A percentile compares a stretch with the other conserved stretches of the same genome.
phyloP scores from a whole-genome alignment of 2,888 invertebrate species.

The Hesperia comma region DNA sequence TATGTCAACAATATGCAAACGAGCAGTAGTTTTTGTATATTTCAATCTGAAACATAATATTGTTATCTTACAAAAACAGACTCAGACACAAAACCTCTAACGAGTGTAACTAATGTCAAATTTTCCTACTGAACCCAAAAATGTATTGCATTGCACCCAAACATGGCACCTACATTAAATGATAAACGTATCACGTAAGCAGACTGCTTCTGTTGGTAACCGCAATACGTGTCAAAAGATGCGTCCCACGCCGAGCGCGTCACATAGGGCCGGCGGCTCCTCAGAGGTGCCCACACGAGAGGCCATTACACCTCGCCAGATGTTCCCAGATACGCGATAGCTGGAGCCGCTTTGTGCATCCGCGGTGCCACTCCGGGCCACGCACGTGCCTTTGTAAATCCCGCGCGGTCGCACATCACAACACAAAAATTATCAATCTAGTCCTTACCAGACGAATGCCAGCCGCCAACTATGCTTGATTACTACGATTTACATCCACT shows the following conservation, averaged over 20 bases:
- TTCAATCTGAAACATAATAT: no score
- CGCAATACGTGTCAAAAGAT: constrained; percentile 62
- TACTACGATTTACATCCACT: constrained; percentile 50
- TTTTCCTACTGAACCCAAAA: constrained; percentile 11
- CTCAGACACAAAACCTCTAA: no score
- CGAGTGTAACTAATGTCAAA: no score
- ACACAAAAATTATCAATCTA: constrained; percentile 74
- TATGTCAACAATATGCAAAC: no score
- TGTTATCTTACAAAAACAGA: no score
- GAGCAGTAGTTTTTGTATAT: no score
- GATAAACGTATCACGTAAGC: constrained; percentile 58
- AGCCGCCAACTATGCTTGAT: constrained; percentile 51
- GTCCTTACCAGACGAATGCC: constrained; percentile 54
- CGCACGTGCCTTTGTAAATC: constrained; percentile 76
- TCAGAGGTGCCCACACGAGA: constrained; percentile 75
- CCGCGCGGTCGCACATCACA: constrained; percentile 73
- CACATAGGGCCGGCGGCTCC: constrained; percentile 68
- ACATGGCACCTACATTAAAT: constrained; percentile 57
- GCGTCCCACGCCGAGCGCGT: constrained; percentile 69
- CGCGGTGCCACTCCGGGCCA: constrained; percentile 69
- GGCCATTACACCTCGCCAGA: constrained; percentile 76
- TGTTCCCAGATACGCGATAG: constrained; percentile 57
- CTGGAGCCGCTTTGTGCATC: constrained; percentile 61
- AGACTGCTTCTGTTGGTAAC: constrained; percentile 56
- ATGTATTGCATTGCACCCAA: constrained; percentile 51